Conservation (phyloP, 2,888 invertebrate species). For the Drosophila recens region DNA sequence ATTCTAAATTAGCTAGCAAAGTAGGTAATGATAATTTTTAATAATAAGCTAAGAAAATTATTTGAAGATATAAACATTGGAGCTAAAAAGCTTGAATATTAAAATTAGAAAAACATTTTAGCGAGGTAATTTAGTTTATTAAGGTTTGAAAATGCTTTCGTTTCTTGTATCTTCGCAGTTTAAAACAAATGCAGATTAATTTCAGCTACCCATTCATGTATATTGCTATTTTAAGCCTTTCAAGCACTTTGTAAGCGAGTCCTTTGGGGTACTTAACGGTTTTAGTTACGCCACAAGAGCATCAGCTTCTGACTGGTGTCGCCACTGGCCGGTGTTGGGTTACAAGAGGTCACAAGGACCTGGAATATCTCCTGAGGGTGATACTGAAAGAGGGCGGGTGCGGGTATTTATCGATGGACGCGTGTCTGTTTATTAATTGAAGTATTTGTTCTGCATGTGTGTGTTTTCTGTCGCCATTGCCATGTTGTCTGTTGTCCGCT, state of each 20-base stretch:
- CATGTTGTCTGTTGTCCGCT: slow-evolving; percentile 27
- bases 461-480: slow-evolving; percentile 45
- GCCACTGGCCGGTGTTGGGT: slow-evolving; percentile 53
- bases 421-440: slow-evolving; percentile 81
- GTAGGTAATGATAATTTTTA: no score
- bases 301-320: slow-evolving; percentile 16
- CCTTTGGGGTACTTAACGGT: slow-evolving; percentile 47
- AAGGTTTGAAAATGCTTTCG: no score
- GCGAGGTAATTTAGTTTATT: no score
- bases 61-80: no score
- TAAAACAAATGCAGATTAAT: no score
- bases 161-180: no score
- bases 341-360: slow-evolving; percentile 34
- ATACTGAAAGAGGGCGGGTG: slow-evolving; percentile 39
- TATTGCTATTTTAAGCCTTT: slow-evolving; percentile 18
- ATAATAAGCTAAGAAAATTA: no score
- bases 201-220: background rate
- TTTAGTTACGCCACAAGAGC: slow-evolving; percentile 53
- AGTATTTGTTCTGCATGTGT: slow-evolving; percentile 72
- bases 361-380: slow-evolving; percentile 43
- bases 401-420: slow-evolving; percentile 77
- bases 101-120: no score
- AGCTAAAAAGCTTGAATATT: background rate
- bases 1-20: no score
- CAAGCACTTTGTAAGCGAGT: slow-evolving; percentile 45